Evolutionary conservation across 2,888 invertebrate species (phyloP).

Genomic region (Drosophila nr. medialis): DNA sequence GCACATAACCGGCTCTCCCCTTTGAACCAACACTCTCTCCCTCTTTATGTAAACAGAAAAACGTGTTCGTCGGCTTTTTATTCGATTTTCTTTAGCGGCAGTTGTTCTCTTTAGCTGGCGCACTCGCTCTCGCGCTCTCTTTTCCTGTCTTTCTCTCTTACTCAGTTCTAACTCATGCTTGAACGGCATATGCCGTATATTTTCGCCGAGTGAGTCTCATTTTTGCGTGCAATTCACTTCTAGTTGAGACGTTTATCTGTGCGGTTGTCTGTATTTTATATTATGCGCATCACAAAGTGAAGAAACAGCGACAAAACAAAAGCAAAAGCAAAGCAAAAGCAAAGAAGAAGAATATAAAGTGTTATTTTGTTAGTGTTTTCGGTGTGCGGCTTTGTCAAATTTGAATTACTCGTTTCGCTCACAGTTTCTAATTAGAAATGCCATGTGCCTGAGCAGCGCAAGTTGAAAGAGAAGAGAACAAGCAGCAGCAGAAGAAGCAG

Average conservation of each 20-base stretch:
- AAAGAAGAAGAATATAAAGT: slow-evolving; percentile 33
- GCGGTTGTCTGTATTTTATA: slow-evolving; percentile 69
- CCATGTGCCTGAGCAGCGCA: slow-evolving; percentile 70
- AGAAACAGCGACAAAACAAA: slow-evolving; percentile 48
- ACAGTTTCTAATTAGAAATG: slow-evolving; percentile 36
- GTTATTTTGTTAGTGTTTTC: slow-evolving; percentile 49
- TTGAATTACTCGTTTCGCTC: slow-evolving; percentile 59
- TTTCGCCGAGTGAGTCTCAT: slow-evolving; percentile 26
- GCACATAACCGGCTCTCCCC: slow-evolving; percentile 7
- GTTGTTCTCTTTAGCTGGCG: slow-evolving; percentile 19
- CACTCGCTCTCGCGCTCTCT: slow-evolving; percentile 9
- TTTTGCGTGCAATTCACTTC: slow-evolving; percentile 71
- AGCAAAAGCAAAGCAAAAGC: slow-evolving; percentile 32
- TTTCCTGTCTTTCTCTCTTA: slow-evolving; percentile 30
- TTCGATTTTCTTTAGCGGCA: slow-evolving; percentile 16
- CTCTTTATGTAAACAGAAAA: slow-evolving; percentile 21
- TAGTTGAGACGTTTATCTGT: slow-evolving; percentile 81
- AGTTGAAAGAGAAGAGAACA: slow-evolving; percentile 55
- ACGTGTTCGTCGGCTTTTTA: slow-evolving; percentile 37
- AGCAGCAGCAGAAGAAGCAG: slow-evolving; percentile 47
- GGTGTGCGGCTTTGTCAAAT: slow-evolving; percentile 59
- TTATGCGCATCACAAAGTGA: slow-evolving; percentile 46
- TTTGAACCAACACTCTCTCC: slow-evolving; percentile 2
- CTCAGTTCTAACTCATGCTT: slow-evolving; percentile 71
- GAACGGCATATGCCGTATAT: slow-evolving; percentile 29